phyloP scores from a whole-genome alignment of 2,113 vertebrate genomes.

The Oreotragus oreotragus region DNA sequence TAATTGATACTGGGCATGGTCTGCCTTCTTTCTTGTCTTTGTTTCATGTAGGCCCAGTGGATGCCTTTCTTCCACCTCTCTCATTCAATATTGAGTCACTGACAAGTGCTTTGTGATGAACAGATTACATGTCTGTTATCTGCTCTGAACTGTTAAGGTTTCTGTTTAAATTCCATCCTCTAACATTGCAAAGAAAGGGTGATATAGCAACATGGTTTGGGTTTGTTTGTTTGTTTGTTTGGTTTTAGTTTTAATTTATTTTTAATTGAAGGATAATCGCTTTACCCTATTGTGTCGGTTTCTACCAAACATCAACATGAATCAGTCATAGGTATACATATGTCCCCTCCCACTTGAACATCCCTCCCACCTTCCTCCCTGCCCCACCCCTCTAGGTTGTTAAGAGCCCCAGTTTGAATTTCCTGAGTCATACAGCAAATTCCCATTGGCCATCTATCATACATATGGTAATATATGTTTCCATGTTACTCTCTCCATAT shows the following conservation, averaged over 20 bases:
- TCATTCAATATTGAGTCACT: background rate
- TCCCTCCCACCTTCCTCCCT: background rate
- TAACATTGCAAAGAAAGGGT: background rate
- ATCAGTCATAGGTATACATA: background rate
- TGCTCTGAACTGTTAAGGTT: background rate
- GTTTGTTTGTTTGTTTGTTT: background rate
- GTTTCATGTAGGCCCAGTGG: background rate
- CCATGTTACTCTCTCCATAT: background rate
- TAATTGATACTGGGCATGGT: conserved; percentile 6
- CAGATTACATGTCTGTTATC: background rate
- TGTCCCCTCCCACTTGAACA: background rate
- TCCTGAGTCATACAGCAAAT: background rate
- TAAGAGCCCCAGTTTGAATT: background rate
- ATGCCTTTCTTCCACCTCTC: background rate
- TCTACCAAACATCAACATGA: background rate
- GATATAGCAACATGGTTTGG: background rate
- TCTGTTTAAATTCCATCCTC: background rate
- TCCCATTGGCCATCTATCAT: background rate
- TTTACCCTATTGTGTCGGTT: background rate
- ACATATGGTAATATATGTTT: background rate
- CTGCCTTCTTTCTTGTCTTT: background rate
- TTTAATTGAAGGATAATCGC: background rate
- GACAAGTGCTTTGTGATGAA: background rate
- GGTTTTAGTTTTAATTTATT: background rate
- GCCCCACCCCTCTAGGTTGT: background rate